Base-by-base conservation (phyloP, 2,113 vertebrate species). In the Colistium nudipinnis region DNA sequence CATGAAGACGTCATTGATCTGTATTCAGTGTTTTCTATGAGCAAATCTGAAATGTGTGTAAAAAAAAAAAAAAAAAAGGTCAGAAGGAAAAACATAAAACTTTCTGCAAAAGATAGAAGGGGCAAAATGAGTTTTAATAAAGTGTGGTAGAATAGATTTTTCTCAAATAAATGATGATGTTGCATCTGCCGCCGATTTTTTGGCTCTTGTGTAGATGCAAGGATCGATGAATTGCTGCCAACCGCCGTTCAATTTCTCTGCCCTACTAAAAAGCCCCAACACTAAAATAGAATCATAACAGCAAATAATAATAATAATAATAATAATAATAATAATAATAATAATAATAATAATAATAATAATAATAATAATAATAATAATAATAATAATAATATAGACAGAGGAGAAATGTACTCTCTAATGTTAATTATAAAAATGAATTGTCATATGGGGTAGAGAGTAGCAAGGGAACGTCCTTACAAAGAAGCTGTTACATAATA, bases 151-250 rank as follows among this genome's bases (percentile, higher is more conserved):
- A 31, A 16, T 7, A 43, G 9, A 14, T 7, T 60, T 55, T 61
- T 60, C 30, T n/a, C 12, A 65, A 53, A 66, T 66, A 35, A 55
- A 48, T 28, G n/a, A 61, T 51, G 56, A 44, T 68, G 27, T 7
- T 55, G 31, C 17, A 56, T 4, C 45, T 9, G 27, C 20, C 17
- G 25, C 33, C 54, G 39, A 60, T 61, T 41, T 16, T 52, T 47
- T n/a, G 28, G 5, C 25, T 17, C 4, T 31, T 20, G 56, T 59
- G 44, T 16, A 35, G 45, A 65, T 13, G 36, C 31, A 47, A n/a
- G 19, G 19, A 33, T 48, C 25, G 9, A 43, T 60, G 25, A 30
- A 35, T 16, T 64, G 22, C 57, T 60, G 28, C 56, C 52, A 51
- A 61, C 24, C 11, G 39, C 20, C 20, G 59, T 43, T 56, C 53